Evolutionary conservation across 2,888 invertebrate species (phyloP).

Genomic region (Pseudolycoriella hygida): DNA sequence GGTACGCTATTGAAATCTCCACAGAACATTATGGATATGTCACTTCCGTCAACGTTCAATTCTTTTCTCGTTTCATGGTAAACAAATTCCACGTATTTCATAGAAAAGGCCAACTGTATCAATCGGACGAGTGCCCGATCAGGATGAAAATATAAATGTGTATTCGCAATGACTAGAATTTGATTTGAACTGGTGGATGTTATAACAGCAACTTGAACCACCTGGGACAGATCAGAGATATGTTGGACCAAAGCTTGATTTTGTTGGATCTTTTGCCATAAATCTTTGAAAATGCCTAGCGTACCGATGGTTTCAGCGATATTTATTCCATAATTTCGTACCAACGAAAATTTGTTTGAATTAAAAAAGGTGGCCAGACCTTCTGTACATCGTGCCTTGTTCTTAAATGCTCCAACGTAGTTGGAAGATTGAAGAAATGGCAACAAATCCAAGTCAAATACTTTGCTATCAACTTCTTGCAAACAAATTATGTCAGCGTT

Average conservation of each 20-base stretch:
- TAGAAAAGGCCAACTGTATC: constrained; percentile 59
- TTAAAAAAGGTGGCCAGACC: constrained; percentile 60
- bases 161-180: constrained; percentile 58
- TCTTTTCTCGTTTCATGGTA: constrained; percentile 17
- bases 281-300: constrained; percentile 32
- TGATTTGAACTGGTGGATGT: constrained; percentile 37
- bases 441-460: constrained; percentile 51
- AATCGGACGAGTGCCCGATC: constrained; percentile 78
- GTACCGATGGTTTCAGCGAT: constrained; percentile 40
- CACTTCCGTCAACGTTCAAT: constrained; percentile 18
- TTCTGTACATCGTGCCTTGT: constrained; percentile 59
- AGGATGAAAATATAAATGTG: constrained; percentile 87
- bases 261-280: constrained; percentile 40
- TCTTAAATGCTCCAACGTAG: constrained; percentile 42
- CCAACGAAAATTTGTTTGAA: constrained; percentile 5
- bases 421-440: constrained; percentile 31
- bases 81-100: constrained; percentile 49
- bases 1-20: constrained; percentile 91
- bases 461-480: constrained; percentile 78
- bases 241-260: constrained; percentile 40
- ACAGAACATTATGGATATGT: constrained; percentile 56
- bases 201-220: constrained; percentile 42
- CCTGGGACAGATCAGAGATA: constrained; percentile 45
- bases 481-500: constrained; percentile 79
- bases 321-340: constrained; percentile 33